Evolutionary conservation across 2,888 invertebrate genomes (phyloP).

Genomic region (Lumbricus terrestris): DNA sequence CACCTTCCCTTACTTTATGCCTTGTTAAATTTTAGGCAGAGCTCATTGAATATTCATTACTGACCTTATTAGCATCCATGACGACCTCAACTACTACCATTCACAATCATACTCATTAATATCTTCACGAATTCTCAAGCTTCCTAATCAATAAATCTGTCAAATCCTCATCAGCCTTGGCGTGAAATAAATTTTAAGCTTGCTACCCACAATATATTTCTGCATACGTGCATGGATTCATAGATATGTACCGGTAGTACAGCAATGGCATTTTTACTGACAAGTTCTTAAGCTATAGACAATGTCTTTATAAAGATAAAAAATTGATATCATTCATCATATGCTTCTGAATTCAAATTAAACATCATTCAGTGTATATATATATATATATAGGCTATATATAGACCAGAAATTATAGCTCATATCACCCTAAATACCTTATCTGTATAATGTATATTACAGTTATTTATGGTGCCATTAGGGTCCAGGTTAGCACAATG

Average conservation of each 20-base stretch:
- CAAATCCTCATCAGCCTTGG: neutral
- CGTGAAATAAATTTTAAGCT: neutral
- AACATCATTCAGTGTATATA: neutral
- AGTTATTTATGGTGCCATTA: neutral
- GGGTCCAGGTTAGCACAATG: neutral
- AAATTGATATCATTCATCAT: no score
- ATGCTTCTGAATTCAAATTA: neutral
- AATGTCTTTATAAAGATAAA: no score
- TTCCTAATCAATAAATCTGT: neutral
- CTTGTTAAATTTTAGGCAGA: neutral
- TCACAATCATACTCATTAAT: no score
- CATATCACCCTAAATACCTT: neutral
- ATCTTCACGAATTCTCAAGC: neutral
- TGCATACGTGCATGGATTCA: no score
- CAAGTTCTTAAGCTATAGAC: no score
- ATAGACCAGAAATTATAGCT: neutral
- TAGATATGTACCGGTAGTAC: no score
- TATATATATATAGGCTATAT: neutral
- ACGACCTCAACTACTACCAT: neutral
- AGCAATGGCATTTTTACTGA: no score
- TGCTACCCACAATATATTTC: neutral
- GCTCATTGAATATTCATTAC: constrained; percentile 3
- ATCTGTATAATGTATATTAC: neutral
- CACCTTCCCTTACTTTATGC: neutral
- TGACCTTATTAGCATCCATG: neutral